Evolutionary conservation across 2,888 invertebrate species (phyloP).

Genomic region (Eubasilissa splendida): DNA sequence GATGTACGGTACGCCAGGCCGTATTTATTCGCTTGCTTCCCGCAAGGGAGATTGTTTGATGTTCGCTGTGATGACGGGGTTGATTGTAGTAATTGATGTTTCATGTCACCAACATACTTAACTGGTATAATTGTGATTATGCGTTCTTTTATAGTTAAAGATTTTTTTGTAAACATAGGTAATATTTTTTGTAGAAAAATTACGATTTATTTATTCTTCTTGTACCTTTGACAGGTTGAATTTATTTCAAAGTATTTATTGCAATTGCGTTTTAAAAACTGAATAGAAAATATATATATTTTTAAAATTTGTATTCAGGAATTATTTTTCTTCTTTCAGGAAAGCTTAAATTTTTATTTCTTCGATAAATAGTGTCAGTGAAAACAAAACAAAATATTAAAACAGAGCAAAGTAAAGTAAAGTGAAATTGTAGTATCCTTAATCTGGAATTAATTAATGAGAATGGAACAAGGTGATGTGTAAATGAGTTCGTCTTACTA

Average conservation of each 20-base stretch:
- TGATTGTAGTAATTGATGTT: too few relatives aligned
- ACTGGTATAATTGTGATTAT: too few relatives aligned
- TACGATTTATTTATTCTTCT: too few relatives aligned
- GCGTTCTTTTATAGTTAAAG: too few relatives aligned
- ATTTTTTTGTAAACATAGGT: too few relatives aligned
- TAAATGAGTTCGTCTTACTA: constrained; percentile 28
- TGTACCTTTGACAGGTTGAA: too few relatives aligned
- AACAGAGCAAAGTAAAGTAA: neutral
- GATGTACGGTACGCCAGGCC: constrained; percentile 21
- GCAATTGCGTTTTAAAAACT: too few relatives aligned
- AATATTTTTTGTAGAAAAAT: too few relatives aligned
- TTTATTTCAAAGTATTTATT: too few relatives aligned
- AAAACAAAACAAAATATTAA: neutral
- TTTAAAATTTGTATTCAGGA: neutral
- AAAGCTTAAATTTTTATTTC: neutral
- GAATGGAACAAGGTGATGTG: constrained; percentile 24
- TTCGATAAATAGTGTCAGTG: neutral
- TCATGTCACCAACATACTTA: too few relatives aligned
- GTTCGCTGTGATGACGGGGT: neutral
- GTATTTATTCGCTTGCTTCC: constrained; percentile 1
- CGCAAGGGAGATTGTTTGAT: neutral
- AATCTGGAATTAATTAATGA: neutral
- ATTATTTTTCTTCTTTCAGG: neutral
- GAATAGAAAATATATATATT: too few relatives aligned
- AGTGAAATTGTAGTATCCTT: neutral